A percentile compares a stretch with the other conserved stretches of the same genome.
Evolutionary conservation across 2,888 invertebrate genomes (phyloP).

Genomic region (Coelopa pilipes): DNA sequence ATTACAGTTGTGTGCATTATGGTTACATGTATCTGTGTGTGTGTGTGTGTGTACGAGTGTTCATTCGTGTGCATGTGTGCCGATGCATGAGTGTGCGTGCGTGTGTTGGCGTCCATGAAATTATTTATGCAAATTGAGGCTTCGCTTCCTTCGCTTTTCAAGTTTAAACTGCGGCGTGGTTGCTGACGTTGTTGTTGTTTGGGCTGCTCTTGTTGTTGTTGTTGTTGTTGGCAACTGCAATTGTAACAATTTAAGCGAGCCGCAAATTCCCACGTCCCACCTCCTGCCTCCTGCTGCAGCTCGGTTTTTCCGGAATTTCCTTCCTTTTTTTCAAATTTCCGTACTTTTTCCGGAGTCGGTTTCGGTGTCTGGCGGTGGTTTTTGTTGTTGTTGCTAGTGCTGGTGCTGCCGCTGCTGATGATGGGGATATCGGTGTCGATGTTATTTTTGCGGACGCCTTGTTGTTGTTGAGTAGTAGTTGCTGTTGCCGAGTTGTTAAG

Average conservation of each 20-base stretch:
- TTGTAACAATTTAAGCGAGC: too few species aligned
- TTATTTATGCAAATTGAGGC: slow-evolving; percentile 41
- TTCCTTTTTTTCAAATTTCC: not conserved
- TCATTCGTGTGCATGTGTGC: not conserved
- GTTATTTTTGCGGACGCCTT: too few species aligned
- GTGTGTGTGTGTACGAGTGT: slow-evolving; percentile 17
- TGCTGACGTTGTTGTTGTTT: not conserved
- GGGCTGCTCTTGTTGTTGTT: not conserved
- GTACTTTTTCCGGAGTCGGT: not conserved
- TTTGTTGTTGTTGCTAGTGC: not conserved
- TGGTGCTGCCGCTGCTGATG: too few species aligned
- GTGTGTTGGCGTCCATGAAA: slow-evolving; percentile 18
- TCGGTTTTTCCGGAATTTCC: not conserved
- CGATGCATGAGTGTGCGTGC: slow-evolving; percentile 1
- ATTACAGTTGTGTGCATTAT: not conserved
- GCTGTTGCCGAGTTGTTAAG: too few species aligned
- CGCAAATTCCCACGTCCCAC: not conserved
- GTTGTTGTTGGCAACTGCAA: not conserved
- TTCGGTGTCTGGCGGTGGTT: not conserved
- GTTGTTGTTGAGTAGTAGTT: too few species aligned
- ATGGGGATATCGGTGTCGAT: too few species aligned
- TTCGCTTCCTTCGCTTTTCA: slow-evolving; percentile 33
- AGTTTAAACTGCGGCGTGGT: slow-evolving; percentile 33
- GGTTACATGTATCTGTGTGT: not conserved
- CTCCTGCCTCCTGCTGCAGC: not conserved